Evolutionary conservation across 2,888 invertebrate genomes (phyloP).

Genomic region (Latheticus oryzae): DNA sequence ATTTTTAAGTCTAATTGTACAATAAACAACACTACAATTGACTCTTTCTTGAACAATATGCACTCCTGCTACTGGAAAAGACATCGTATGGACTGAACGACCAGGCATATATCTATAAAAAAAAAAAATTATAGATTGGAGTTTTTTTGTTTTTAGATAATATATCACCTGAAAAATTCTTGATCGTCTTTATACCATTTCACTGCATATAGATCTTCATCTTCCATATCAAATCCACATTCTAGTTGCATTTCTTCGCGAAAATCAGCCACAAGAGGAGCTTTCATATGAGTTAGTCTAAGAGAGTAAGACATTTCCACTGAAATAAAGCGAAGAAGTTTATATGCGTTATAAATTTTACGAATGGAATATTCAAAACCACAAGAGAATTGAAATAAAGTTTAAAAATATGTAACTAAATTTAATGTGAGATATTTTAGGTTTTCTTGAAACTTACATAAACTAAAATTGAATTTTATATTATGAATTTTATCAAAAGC

Average conservation of each 20-base stretch:
- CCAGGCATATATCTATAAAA: conserved; percentile 55
- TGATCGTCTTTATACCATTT: conserved; percentile 64
- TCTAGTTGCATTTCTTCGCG: conserved; percentile 58
- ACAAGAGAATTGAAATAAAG: no score
- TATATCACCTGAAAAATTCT: conserved; percentile 43
- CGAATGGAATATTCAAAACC: no score
- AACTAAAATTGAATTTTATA: no score
- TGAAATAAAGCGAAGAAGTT: no score
- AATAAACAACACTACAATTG: conserved; percentile 59
- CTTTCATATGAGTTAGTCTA: conserved; percentile 60
- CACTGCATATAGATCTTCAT: conserved; percentile 61
- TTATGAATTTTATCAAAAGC: no score
- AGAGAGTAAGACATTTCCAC: conserved; percentile 45
- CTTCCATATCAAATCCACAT: conserved; percentile 62
- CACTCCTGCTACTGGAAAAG: conserved; percentile 64
- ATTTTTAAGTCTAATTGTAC: conserved; percentile 62
- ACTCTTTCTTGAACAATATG: conserved; percentile 55
- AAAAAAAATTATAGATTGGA: no score
- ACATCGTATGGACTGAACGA: conserved; percentile 40
- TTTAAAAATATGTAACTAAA: no score
- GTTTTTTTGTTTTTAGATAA: neutral
- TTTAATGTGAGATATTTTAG: no score
- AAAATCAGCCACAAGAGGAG: conserved; percentile 59
- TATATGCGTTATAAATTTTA: neutral
- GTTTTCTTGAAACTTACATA: no score